Conservation (phyloP, 2,113 vertebrate species). For the Percopsis transmontana region DNA sequence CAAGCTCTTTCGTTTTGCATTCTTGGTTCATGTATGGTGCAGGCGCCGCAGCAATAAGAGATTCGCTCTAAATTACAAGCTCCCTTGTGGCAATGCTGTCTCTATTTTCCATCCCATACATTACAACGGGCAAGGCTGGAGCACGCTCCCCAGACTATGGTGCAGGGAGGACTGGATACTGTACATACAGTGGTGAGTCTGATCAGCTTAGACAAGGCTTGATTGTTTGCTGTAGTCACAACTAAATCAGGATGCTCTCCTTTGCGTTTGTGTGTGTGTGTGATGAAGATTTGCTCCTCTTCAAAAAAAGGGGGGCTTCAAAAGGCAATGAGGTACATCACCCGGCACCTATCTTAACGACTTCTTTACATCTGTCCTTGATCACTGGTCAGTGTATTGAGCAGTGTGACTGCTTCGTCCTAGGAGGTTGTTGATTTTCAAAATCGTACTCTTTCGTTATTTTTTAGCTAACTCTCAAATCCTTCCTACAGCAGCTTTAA, state of each 20-base stretch:
- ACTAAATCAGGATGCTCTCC: constrained; percentile 8
- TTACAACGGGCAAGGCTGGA: constrained; percentile 40
- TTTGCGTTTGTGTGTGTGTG: neutral
- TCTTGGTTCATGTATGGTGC: constrained; percentile 68
- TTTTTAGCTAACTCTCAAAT: too few relatives aligned
- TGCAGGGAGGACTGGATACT: constrained; percentile 22
- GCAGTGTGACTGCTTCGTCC: neutral
- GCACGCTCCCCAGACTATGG: constrained; percentile 18
- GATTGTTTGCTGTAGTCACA: constrained; percentile 22
- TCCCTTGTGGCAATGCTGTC: constrained; percentile 60
- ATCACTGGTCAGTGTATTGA: neutral
- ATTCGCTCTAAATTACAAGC: constrained; percentile 73
- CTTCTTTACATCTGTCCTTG: constrained; percentile 1
- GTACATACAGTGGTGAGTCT: constrained; percentile 2
- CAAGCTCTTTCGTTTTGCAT: constrained; percentile 60
- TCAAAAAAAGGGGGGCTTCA: neutral
- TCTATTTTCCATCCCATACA: constrained; percentile 67
- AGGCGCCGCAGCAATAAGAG: constrained; percentile 64
- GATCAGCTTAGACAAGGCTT: constrained; percentile 38
- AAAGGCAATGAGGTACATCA: neutral
- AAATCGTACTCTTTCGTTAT: too few relatives aligned
- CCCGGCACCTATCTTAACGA: neutral
- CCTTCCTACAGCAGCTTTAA: neutral
- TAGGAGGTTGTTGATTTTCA: too few relatives aligned
- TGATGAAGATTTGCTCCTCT: neutral